phyloP scores from a whole-genome alignment of 2,113 vertebrate species.

The Recurvirostra avosetta region DNA sequence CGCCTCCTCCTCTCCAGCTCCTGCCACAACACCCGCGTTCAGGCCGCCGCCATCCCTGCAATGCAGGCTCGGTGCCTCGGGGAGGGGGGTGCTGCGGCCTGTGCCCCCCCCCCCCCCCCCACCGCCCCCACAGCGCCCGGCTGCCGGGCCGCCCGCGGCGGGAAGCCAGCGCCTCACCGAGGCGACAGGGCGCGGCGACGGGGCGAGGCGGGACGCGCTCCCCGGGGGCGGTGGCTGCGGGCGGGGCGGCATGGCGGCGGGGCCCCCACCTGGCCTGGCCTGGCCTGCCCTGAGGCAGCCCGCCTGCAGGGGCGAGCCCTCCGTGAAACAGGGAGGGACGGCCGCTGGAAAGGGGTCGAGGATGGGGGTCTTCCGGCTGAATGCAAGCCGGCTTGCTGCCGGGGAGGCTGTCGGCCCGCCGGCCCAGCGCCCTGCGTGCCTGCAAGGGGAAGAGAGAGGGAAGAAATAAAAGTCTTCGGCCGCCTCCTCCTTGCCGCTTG shows the following conservation, averaged over 20 bases:
- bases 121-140: too few species aligned
- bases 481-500: accelerated
- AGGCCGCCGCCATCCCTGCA: accelerated
- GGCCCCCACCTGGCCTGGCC: too few species aligned
- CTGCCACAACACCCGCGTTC: accelerated
- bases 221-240: accelerated
- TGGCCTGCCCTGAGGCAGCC: too few species aligned
- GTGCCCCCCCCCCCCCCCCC: too few species aligned
- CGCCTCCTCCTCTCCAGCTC: background rate
- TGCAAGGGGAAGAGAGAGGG: too few species aligned
- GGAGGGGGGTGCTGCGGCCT: accelerated
- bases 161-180: background rate
- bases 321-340: accelerated
- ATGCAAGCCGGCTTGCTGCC: accelerated
- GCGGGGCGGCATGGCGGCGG: background rate
- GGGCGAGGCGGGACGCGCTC: too few species aligned
- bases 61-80: background rate
- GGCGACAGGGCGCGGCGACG: background rate
- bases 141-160: too few species aligned
- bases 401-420: accelerated
- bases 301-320: too few species aligned
- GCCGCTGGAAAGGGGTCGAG: accelerated
- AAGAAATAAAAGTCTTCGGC: background rate
- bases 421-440: accelerated
- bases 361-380: too few species aligned